A percentile compares a stretch with the other conserved stretches of the same genome.
phyloP scores from a whole-genome alignment of 1,140 invertebrate species.

The Drosophila chauvacae region DNA sequence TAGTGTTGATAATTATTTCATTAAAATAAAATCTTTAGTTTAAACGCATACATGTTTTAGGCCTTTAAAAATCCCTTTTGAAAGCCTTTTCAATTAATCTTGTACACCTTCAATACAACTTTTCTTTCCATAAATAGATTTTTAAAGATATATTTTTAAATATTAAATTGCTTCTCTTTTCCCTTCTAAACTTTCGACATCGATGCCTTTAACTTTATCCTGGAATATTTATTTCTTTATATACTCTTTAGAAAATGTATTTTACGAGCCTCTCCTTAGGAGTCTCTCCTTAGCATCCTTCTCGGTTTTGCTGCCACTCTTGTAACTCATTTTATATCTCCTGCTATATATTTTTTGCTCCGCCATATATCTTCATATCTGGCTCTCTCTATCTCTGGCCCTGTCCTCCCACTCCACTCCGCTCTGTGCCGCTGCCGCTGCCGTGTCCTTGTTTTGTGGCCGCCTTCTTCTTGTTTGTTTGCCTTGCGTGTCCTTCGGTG shows the following conservation, averaged over 20 bases:
- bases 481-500: constrained; percentile 55
- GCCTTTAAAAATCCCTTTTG: too few relatives aligned
- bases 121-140: too few relatives aligned
- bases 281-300: background rate
- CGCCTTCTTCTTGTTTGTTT: constrained; percentile 49
- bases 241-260: constrained; percentile 6
- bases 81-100: too few relatives aligned
- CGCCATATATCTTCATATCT: constrained; percentile 38
- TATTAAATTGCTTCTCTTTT: background rate
- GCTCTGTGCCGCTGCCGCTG: background rate
- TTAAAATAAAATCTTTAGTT: too few relatives aligned
- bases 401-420: background rate
- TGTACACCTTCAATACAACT: too few relatives aligned
- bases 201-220: background rate
- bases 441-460: constrained; percentile 45
- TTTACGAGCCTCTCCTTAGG: constrained; percentile 2
- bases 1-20: too few relatives aligned
- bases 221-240: constrained; percentile 12
- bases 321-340: constrained; percentile 34
- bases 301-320: background rate
- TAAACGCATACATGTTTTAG: too few relatives aligned
- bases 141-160: background rate
- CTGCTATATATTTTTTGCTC: constrained; percentile 24
- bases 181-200: background rate
- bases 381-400: constrained; percentile 5